Evolutionary conservation across 2,113 vertebrate species (phyloP).

Genomic region (Isichthys henryi): DNA sequence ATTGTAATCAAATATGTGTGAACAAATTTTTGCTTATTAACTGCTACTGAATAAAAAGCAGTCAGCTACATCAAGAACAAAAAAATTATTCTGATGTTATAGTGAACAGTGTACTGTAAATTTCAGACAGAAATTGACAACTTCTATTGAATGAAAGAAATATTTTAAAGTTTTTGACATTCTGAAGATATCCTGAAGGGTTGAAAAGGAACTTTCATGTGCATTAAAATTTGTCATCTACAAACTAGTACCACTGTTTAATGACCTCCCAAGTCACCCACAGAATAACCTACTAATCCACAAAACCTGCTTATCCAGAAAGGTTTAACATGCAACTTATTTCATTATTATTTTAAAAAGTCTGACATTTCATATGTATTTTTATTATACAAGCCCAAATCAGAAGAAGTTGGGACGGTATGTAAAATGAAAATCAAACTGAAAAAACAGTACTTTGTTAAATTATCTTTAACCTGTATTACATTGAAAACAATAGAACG

Average conservation of each 20-base stretch:
- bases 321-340: neutral
- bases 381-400: too few relatives aligned
- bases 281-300: neutral
- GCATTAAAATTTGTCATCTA: neutral
- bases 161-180: neutral
- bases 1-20: neutral
- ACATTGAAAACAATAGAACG: too few relatives aligned
- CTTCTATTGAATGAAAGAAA: neutral
- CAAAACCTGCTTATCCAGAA: neutral
- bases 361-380: too few relatives aligned
- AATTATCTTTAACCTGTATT: too few relatives aligned
- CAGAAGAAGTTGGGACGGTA: too few relatives aligned
- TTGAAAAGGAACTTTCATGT: neutral
- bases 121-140: neutral
- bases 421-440: too few relatives aligned
- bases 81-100: neutral
- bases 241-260: neutral
- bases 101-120: neutral
- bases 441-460: too few relatives aligned
- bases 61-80: neutral
- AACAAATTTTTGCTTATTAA: neutral
- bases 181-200: neutral
- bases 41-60: neutral
- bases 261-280: neutral
- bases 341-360: neutral